Base-by-base conservation (phyloP, 2,888 invertebrate genomes). In the Ectobius pallidus region DNA sequence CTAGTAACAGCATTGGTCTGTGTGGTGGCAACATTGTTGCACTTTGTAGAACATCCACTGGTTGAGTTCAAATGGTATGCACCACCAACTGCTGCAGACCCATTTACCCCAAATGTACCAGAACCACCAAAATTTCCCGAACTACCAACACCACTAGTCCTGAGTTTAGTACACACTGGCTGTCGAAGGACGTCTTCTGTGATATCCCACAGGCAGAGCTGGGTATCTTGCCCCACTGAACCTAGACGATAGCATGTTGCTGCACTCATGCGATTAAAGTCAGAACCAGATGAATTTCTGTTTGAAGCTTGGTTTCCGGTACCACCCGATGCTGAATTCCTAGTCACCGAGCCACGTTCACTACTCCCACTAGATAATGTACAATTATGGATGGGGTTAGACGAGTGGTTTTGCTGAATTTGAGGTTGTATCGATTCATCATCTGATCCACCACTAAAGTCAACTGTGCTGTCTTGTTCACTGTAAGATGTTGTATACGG, bases 161-260 rank as follows among this genome's bases (percentile, higher is more conserved):
- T 78, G 69, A 83, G 83, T 73, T 85, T 84, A 34, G 82, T 80
- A 74, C 83, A 83, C 71, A 85, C 85, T n/a, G 94, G 92, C 80
- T 93, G 93, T 78, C 91, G 86, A 72, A 99, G 84, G 73, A 97
- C 91, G 81, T 99, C 99, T 82, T 98, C 97, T 16, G 97, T 98
- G 74, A 99, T 89, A 82, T 99, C 99, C 99, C 99, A 99, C 76
- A 99, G 86, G 84, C 99, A 99, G 77, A 99, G 85, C 83, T 97
- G 96, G 55, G 99, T 99, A 85, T 99, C 99, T 83, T 99, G 98
- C 39, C 98, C 96, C 1, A 98, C 97, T 76, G 96, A 96, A 34
- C 97, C 97, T 76, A 98, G 86, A 76, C 96, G 86, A 82, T 95
- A 95, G 80, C 92, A 92, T 30, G 91, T 90, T 1, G 88, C 87